Percentiles rank a stretch among this genome's conserved stretches.
phyloP scores from a whole-genome alignment of 2,888 invertebrate genomes.

The Folsomia manolachei region DNA sequence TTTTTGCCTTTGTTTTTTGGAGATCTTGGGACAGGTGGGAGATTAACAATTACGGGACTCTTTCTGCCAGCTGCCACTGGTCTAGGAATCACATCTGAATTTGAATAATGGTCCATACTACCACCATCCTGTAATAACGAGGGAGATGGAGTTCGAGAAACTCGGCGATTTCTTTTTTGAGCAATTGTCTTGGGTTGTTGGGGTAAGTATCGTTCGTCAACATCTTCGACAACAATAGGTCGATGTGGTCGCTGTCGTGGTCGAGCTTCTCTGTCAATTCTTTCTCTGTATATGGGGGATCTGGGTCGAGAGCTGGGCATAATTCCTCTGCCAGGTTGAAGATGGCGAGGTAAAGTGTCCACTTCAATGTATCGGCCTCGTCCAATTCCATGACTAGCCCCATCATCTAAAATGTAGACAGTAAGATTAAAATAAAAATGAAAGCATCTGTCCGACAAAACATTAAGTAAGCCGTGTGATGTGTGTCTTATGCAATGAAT shows the following conservation, averaged over 20 bases:
- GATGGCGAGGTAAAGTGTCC: not conserved
- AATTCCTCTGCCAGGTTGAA: not conserved
- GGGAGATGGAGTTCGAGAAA: conserved; percentile 1
- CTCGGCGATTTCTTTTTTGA: not conserved
- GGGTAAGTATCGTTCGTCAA: not conserved
- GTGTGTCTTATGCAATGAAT: too few species aligned
- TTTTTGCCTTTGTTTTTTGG: not conserved
- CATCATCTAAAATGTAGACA: too few species aligned
- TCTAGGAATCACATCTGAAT: not conserved
- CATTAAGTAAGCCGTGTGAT: too few species aligned
- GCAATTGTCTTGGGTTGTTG: not conserved
- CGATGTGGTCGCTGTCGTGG: not conserved
- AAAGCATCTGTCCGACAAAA: too few species aligned
- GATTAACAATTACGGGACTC: not conserved
- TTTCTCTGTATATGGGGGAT: not conserved
- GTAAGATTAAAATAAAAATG: too few species aligned
- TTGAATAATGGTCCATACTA: not conserved
- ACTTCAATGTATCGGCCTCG: conserved; percentile 6
- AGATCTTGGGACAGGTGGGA: not conserved
- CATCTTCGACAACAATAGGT: not conserved
- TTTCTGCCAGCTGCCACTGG: not conserved
- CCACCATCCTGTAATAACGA: conserved; percentile 3
- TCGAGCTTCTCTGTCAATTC: not conserved
- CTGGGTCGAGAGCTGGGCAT: not conserved
- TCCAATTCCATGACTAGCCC: conserved; percentile 2